Percentiles rank a stretch among this genome's conserved stretches.
Conservation (phyloP, 2,113 vertebrate species). For the Salvelinus sp. region DNA sequence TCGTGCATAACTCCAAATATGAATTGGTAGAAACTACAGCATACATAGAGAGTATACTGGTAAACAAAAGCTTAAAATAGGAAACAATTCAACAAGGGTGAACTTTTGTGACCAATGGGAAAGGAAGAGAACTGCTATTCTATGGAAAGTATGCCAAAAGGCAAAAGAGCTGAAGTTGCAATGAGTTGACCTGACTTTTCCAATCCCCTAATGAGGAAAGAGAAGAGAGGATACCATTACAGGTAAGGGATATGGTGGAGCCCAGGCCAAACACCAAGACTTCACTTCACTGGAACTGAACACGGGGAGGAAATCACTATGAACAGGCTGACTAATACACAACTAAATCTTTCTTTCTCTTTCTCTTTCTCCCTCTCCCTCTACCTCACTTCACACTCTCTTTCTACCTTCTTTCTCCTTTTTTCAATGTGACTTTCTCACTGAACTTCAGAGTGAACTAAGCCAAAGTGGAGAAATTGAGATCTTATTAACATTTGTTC, state of each 20-base stretch:
- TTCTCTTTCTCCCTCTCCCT: no score
- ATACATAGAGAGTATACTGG: no score
- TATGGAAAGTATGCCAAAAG: background rate
- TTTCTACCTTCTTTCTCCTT: background rate
- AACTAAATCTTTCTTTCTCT: background rate
- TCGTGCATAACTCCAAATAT: no score
- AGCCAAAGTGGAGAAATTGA: background rate
- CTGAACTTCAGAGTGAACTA: background rate
- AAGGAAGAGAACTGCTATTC: background rate
- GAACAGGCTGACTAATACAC: constrained; percentile 34
- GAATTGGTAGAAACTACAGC: no score
- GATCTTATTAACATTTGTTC: no score
- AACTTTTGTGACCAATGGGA: background rate
- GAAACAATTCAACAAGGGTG: no score
- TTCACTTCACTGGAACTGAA: constrained; percentile 20
- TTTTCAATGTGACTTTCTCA: background rate
- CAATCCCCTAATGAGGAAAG: constrained; percentile 17
- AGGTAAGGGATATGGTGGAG: constrained; percentile 31
- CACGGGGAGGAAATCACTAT: constrained; percentile 33
- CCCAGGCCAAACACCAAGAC: constrained; percentile 38
- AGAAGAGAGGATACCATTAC: constrained; percentile 23
- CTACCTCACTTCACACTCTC: background rate
- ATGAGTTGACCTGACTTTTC: background rate
- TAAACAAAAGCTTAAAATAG: no score
- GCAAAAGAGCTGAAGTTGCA: constrained; percentile 3